Base-by-base conservation (phyloP, 2,797 vertebrate genomes). In the Anolis apletophallus region DNA sequence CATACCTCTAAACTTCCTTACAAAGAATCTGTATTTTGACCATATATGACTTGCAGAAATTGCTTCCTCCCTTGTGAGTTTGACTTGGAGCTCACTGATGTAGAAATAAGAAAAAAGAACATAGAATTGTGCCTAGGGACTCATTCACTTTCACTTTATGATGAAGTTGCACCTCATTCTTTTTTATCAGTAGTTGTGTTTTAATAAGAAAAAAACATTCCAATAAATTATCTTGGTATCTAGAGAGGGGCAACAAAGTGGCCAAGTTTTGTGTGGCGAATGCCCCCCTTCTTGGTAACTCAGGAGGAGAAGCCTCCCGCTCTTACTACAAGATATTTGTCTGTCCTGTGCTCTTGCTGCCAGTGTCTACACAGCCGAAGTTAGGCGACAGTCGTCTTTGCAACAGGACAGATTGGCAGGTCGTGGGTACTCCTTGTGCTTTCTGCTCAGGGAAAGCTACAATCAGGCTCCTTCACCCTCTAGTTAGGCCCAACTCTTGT, bases 401-500 rank as follows among this genome's bases (percentile, higher is more conserved):
- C 69, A 74, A 52, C 83, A 52, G 68, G 74, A 73, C 88, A 88
- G 61, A 88, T 92, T 88, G 87, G 90, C 69, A 34, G 0, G 85
- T 83, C 55, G 17, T 81, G 85, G 73, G 76, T 75, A 32, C 71
- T 85, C 76, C 72, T 67, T 85, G 78, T 82, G 76, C 75, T 78
- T 46, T 26, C 82, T 83, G 87, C 32, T 61, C 83, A 57, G 61
- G 72, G 84, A 94, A 84, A 91, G 93, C 94, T 93, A 89, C 94
- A 93, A 19, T 90, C 91, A 84, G 88, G 76, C 69, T 91, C 86
- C 83, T 89, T 93, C 36, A 92, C 88, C 90, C 92, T 1, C 92
- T 91, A 5, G 74, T 92, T 93, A 91, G 88, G 88, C 89, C 78
- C 77, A 91, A 93, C 92, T 94, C 88, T 85, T 71, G 84, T 93